Conservation (phyloP, 2,888 invertebrate genomes). For the Lithodes maja region DNA sequence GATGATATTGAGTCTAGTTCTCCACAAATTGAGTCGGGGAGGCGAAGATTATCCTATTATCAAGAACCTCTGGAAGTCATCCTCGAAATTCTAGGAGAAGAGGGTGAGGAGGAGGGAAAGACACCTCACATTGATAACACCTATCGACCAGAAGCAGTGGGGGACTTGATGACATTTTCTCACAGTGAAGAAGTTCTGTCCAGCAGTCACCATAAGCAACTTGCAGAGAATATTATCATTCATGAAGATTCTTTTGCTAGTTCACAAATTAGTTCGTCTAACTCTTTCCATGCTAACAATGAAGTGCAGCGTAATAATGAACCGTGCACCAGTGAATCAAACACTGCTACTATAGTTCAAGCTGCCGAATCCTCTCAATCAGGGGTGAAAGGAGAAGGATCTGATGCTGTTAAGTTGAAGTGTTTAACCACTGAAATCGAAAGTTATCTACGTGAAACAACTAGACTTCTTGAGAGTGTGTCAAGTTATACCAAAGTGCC, state of each 20-base stretch:
- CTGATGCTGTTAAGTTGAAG: constrained; percentile 40
- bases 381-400: constrained; percentile 23
- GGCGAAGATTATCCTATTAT: constrained; percentile 14
- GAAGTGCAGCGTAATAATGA: background rate
- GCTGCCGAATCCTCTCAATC: background rate
- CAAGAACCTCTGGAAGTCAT: constrained; percentile 57
- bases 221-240: background rate
- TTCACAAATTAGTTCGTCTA: background rate
- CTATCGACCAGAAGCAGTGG: background rate
- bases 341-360: background rate
- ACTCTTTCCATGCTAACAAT: background rate
- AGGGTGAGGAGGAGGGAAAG: constrained; percentile 33
- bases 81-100: constrained; percentile 50
- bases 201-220: background rate
- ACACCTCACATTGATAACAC: background rate
- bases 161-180: constrained; percentile 36
- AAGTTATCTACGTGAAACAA: constrained; percentile 48
- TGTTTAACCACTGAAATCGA: constrained; percentile 52
- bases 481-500: constrained; percentile 5
- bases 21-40: background rate
- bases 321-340: background rate
- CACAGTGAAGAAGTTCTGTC: constrained; percentile 25
- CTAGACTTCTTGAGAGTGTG: constrained; percentile 44
- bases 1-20: constrained; percentile 5
- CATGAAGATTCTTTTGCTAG: background rate